These are phyloP conservation scores for Patella ulyssiponensis DNA, from an alignment of 2,888 invertebrate species.

Conservation along the genomic window DNA sequence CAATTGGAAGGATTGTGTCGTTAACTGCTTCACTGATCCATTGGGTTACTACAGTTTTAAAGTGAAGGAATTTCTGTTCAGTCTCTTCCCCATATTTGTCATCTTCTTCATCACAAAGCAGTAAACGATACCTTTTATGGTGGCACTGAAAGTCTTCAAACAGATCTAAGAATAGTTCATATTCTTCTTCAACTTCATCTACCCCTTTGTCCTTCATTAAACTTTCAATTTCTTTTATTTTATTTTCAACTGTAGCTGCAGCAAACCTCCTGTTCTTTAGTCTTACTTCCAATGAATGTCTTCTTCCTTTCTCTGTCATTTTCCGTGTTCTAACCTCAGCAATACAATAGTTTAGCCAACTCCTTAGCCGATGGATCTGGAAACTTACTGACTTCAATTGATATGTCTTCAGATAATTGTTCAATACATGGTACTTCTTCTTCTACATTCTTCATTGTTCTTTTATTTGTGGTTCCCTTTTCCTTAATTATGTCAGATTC, in stretches of 20 bases:
- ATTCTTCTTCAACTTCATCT: constrained; percentile 3
- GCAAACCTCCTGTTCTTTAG: too few species aligned
- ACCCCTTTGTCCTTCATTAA: not conserved
- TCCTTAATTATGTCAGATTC: too few species aligned
- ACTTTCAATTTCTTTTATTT: constrained; percentile 3
- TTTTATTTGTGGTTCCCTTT: too few species aligned
- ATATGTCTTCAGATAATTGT: not conserved
- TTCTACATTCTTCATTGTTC: too few species aligned
- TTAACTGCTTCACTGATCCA: too few species aligned
- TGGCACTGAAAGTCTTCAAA: constrained; percentile 1
- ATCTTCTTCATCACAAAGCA: not conserved
- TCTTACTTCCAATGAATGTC: too few species aligned
- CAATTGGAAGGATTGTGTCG: too few species aligned
- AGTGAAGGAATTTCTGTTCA: too few species aligned
- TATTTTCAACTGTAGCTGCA: not conserved
- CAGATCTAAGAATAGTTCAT: not conserved
- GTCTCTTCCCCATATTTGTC: not conserved
- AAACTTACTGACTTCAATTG: not conserved
- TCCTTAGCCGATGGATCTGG: not conserved
- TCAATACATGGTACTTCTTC: too few species aligned
- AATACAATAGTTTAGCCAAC: too few species aligned
- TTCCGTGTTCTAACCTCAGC: not conserved
- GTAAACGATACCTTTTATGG: not conserved
- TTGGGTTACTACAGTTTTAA: too few species aligned
- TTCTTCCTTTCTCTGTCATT: constrained; percentile 2